These are phyloP conservation scores for Halcyon malimbica DNA, from an alignment of 2,113 vertebrate genomes.

Conservation along the genomic window DNA sequence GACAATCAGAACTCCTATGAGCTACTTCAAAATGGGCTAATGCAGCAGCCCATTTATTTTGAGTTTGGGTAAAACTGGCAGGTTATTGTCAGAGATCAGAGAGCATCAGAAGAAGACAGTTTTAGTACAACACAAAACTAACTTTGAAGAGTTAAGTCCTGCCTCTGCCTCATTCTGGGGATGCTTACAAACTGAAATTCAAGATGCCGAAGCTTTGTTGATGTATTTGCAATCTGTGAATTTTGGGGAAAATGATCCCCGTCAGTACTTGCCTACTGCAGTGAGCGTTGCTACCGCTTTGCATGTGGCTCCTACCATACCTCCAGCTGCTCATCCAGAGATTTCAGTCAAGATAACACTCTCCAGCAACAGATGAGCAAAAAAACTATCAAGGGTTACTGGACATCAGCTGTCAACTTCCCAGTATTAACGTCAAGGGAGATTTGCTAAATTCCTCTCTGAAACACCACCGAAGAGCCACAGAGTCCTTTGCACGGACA, in stretches of 20 bases:
- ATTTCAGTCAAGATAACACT: not conserved
- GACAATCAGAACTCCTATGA: not conserved
- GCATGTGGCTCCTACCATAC: not conserved
- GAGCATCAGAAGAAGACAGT: not conserved
- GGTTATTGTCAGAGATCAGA: not conserved
- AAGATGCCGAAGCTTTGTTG: not conserved
- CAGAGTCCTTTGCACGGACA: not conserved
- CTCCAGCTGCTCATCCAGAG: not conserved
- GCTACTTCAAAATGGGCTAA: not conserved
- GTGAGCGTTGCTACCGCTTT: not conserved
- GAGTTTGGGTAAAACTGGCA: not conserved
- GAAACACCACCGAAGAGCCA: not conserved
- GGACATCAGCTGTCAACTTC: not conserved
- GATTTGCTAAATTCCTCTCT: not conserved
- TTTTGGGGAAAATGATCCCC: not conserved
- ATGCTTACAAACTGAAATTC: not conserved
- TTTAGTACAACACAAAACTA: not conserved
- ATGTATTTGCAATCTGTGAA: not conserved
- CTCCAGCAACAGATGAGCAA: not conserved
- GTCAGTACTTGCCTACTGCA: not conserved
- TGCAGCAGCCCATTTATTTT: not conserved
- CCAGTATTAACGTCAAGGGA: not conserved
- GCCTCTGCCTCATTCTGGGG: not conserved
- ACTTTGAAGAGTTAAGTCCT: not conserved
- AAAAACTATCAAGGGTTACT: not conserved